Evolutionary conservation across 2,113 vertebrate species (phyloP).

Genomic region (Tragelaphus scriptus): DNA sequence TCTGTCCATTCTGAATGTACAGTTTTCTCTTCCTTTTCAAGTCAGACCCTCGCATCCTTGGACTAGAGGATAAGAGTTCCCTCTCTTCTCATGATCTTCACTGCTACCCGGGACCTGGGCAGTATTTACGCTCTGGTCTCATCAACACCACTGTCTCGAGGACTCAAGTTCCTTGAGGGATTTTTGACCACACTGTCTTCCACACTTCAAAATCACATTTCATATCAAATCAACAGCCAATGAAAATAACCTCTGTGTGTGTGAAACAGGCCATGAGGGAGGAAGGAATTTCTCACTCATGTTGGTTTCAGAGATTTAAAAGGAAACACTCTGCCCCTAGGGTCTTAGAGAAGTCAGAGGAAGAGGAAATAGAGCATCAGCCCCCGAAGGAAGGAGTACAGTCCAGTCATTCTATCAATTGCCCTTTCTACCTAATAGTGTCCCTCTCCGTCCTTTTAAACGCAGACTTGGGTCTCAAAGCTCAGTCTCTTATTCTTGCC

Average conservation of each 20-base stretch:
- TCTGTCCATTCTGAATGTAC: not conserved
- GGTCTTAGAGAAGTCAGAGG: not conserved
- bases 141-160: not conserved
- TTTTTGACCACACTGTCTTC: not conserved
- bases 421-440: not conserved
- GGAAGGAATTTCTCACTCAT: not conserved
- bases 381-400: not conserved
- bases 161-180: not conserved
- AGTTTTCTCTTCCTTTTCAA: not conserved
- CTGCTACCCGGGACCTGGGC: not conserved
- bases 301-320: not conserved
- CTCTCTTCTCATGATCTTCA: not conserved
- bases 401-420: not conserved
- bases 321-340: not conserved
- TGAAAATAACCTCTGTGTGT: not conserved
- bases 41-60: not conserved
- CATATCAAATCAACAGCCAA: not conserved
- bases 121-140: not conserved
- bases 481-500: not conserved
- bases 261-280: not conserved
- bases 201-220: not conserved
- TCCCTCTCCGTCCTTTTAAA: not conserved
- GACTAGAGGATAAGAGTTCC: not conserved
- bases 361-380: not conserved
- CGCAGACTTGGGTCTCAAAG: not conserved